A percentile compares a stretch with the other conserved stretches of the same genome.
phyloP scores from a whole-genome alignment of 2,797 vertebrate genomes.

The Diplodus puntazzo region DNA sequence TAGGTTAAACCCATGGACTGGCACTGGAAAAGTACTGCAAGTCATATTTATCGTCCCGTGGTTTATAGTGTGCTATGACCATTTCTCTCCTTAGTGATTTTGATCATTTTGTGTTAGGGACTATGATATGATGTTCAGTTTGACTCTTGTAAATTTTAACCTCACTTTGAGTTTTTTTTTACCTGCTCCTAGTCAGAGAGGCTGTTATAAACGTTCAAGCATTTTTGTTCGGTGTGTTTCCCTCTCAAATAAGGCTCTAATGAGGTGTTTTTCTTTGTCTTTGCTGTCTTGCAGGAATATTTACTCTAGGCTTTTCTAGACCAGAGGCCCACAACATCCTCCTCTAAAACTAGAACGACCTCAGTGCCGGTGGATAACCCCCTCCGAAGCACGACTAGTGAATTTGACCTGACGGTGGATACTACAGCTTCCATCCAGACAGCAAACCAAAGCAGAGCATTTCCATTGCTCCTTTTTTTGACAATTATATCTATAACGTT shows the following conservation, averaged over 20 bases:
- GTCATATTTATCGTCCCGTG: neutral
- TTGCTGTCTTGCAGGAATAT: conserved; percentile 98
- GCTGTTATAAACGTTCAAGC: conserved; percentile 16
- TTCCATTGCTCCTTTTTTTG: conserved; percentile 47
- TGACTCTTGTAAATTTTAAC: neutral
- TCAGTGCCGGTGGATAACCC: conserved; percentile 92
- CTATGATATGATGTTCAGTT: conserved; percentile 27
- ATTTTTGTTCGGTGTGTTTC: conserved; percentile 33
- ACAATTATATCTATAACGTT: conserved; percentile 19
- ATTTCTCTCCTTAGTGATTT: neutral
- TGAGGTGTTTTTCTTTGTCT: conserved; percentile 92
- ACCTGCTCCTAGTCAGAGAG: neutral
- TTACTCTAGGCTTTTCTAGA: conserved; percentile 92
- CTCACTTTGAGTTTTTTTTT: conserved; percentile 5
- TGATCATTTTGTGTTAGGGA: neutral
- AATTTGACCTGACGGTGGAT: conserved; percentile 78
- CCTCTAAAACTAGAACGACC: conserved; percentile 89
- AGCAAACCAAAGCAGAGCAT: conserved; percentile 93
- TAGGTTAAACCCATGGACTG: conserved; percentile 21
- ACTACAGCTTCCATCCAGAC: conserved; percentile 88
- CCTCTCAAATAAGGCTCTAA: conserved; percentile 65
- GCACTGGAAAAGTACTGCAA: conserved; percentile 21
- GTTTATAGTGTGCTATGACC: neutral
- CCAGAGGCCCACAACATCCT: conserved; percentile 88
- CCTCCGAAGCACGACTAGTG: conserved; percentile 78